phyloP scores from a whole-genome alignment of 2,888 invertebrate species.

The Nasonia oneida region DNA sequence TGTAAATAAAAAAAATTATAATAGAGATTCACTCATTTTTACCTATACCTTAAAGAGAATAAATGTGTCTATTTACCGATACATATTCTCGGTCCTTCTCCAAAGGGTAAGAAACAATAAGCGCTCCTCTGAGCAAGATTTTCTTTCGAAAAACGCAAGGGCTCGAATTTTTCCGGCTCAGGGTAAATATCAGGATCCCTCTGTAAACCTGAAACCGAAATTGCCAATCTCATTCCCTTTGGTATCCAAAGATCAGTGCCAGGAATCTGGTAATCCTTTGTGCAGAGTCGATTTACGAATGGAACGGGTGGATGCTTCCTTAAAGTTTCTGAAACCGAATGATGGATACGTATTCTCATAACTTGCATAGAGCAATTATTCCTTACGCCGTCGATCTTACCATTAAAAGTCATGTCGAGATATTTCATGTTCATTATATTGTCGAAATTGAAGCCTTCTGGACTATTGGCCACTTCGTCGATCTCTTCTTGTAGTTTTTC shows the following conservation, averaged over 20 bases:
- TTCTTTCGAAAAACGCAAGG: conserved; percentile 79
- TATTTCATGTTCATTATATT: conserved; percentile 78
- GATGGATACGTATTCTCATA: background rate
- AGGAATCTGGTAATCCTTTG: conserved; percentile 70
- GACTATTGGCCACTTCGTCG: conserved; percentile 59
- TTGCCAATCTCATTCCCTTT: conserved; percentile 71
- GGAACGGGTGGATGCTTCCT: conserved; percentile 77
- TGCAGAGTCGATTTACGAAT: conserved; percentile 75
- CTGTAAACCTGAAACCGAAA: conserved; percentile 79
- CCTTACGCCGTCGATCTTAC: conserved; percentile 65
- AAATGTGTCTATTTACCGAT: conserved; percentile 68
- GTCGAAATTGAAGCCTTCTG: conserved; percentile 77
- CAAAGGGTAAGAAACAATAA: conserved; percentile 72
- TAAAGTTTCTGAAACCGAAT: conserved; percentile 70
- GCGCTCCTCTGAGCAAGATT: conserved; percentile 69
- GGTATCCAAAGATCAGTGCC: conserved; percentile 65
- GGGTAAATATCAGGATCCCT: conserved; percentile 79
- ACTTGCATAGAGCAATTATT: too few species aligned
- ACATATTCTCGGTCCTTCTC: conserved; percentile 73
- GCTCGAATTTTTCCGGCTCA: conserved; percentile 80
- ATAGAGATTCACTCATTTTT: background rate
- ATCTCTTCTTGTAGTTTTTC: conserved; percentile 78
- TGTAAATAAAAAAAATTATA: conserved; percentile 29
- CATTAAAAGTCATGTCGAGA: conserved; percentile 78
- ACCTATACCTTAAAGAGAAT: background rate